Base-by-base conservation (phyloP, 2,113 vertebrate genomes). In the Istiophorus platypterus region DNA sequence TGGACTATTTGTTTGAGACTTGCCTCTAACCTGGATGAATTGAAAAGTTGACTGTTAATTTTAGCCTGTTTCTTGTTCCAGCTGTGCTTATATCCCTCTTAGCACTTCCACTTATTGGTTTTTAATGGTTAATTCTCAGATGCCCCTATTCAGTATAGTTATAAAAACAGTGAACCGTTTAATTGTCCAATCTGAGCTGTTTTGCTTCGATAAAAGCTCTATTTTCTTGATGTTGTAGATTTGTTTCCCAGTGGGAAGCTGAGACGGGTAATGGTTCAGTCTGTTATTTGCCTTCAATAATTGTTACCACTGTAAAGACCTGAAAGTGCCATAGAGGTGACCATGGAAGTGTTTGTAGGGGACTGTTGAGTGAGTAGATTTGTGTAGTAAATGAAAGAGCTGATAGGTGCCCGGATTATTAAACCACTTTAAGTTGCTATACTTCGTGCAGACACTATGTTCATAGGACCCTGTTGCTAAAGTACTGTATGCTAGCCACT, bases 311-410 rank as follows among this genome's bases (percentile, higher is more conserved):
- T 91, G 89, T 90, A 90, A 88, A 93, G 91, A 92, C 86, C 89
- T 89, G 91, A 89, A 92, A 91, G 94, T 94, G 94, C 92, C 93
- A 93, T 92, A 85, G 85, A 78, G 66, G 76, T 85, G 84, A 89
- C 54, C 75, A 81, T 78, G 87, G 45, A 91, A 91, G 91, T 92
- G 90, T 89, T 90, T 77, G 62, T 82, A 65, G 72, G 80, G 42
- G 83, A 78, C 54, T 67, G 83, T 82, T 81, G 51, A 74, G 85
- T 64, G 80, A 80, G 77, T 90, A 88, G 86, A 85, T 80, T 47
- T 85, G 64, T 68, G 57, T 89, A 74, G 85, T 68, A 84, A 84
- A 71, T 61, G 63, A 49, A 83, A 70, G 78, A 64, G 64, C 75
- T 24, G 80, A 76, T 47, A 59, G 86, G 70, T 91, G 77, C 72